Conservation (phyloP, 2,113 vertebrate species). For the Calonectris borealis region DNA sequence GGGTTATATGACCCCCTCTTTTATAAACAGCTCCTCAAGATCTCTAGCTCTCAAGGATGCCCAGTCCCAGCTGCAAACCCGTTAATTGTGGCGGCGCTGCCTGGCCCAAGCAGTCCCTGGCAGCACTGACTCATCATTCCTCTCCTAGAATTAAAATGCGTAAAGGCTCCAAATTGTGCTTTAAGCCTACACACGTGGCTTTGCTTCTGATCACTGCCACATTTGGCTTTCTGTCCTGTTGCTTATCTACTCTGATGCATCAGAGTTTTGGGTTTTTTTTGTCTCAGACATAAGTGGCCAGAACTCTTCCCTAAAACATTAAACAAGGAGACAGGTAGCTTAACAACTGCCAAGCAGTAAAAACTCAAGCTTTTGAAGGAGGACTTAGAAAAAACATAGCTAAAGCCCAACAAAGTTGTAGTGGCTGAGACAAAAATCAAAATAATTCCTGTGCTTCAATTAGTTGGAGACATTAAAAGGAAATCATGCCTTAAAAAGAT, state of each 20-base stretch:
- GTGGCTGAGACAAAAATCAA: not conserved
- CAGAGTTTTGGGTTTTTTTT: not conserved
- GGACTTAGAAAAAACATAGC: not conserved
- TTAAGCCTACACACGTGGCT: not conserved
- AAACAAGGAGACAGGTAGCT: slow-evolving; percentile 4
- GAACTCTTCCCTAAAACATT: not conserved
- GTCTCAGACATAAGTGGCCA: not conserved
- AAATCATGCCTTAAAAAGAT: slow-evolving; percentile 4
- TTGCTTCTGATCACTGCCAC: not conserved
- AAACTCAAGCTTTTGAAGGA: not conserved
- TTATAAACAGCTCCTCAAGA: not conserved
- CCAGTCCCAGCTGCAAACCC: not conserved
- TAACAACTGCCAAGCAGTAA: not conserved
- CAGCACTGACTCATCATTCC: not conserved
- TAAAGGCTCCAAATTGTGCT: not conserved
- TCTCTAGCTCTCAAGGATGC: not conserved
- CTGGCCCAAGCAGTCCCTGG: not conserved
- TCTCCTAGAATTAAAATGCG: not conserved
- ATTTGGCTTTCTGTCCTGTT: not conserved
- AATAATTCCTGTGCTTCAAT: slow-evolving; percentile 18
- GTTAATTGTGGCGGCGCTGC: not conserved
- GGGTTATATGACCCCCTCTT: not conserved
- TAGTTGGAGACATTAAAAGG: slow-evolving; percentile 34
- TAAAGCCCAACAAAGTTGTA: not conserved
- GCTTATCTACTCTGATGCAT: not conserved